A percentile compares a stretch with the other conserved stretches of the same genome.
Conservation (phyloP, 1,140 invertebrate genomes). For the Nasonia longicornis region DNA sequence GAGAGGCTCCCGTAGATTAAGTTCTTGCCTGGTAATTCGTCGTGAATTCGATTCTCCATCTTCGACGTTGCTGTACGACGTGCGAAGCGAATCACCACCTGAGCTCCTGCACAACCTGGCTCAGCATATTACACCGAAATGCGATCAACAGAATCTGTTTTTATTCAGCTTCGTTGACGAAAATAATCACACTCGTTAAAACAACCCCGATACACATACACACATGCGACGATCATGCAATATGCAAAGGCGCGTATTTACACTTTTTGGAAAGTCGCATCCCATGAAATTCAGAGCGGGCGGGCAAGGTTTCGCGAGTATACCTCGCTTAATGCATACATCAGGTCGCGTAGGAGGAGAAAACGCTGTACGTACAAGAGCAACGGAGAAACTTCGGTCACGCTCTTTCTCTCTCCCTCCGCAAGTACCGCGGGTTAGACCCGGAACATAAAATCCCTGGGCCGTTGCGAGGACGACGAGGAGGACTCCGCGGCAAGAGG, state of each 20-base stretch:
- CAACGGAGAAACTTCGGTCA: conserved; percentile 50
- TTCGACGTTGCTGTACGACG: conserved; percentile 49
- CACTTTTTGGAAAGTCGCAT: conserved; percentile 32
- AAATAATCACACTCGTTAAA: background rate
- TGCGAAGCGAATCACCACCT: conserved; percentile 52
- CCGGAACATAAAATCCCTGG: conserved; percentile 64
- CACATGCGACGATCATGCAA: conserved; percentile 5
- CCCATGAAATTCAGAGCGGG: conserved; percentile 26
- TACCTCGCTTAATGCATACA: conserved; percentile 34
- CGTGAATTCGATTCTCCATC: conserved; percentile 43
- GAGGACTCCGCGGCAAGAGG: conserved; percentile 43
- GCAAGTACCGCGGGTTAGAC: conserved; percentile 48
- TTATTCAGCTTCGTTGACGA: background rate
- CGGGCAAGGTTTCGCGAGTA: conserved; percentile 40
- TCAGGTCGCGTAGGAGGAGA: background rate
- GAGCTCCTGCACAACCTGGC: conserved; percentile 45
- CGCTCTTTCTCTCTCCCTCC: conserved; percentile 46
- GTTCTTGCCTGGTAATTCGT: conserved; percentile 50
- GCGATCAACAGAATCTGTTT: too few species aligned
- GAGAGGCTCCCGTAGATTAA: conserved; percentile 52
- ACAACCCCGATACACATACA: too few species aligned
- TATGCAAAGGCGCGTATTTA: conserved; percentile 27
- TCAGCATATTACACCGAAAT: conserved; percentile 23
- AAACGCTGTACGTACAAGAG: conserved; percentile 39
- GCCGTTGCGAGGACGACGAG: conserved; percentile 57